Percentiles rank a stretch among this genome's conserved stretches.
phyloP scores from a whole-genome alignment of 2,888 invertebrate genomes.

The Xanthorhoe designata region DNA sequence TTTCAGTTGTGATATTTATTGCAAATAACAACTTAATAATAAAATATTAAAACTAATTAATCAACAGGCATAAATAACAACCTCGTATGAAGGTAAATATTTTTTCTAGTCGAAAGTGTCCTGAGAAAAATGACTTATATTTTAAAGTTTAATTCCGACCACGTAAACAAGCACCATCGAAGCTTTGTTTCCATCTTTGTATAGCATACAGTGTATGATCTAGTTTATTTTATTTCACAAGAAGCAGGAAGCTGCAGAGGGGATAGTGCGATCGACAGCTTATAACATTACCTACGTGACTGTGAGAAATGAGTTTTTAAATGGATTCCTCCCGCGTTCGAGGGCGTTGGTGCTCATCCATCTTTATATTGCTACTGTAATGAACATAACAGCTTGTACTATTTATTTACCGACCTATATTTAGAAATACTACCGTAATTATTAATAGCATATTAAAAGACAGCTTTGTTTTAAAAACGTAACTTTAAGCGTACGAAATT shows the following conservation, averaged over 20 bases:
- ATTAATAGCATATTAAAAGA: too few species aligned
- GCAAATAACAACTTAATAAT: too few species aligned
- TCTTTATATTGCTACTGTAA: constrained; percentile 31
- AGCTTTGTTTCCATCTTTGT: constrained; percentile 21
- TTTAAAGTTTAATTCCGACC: constrained; percentile 19
- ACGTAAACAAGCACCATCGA: constrained; percentile 19
- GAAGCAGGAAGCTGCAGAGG: constrained; percentile 27
- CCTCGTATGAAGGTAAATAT: too few species aligned
- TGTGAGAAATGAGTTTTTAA: constrained; percentile 74
- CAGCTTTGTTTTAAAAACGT: background rate
- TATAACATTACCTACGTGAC: constrained; percentile 67
- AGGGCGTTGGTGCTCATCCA: constrained; percentile 26
- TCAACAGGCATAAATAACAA: too few species aligned
- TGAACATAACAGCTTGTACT: constrained; percentile 29
- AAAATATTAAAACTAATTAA: too few species aligned
- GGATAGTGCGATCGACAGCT: constrained; percentile 61
- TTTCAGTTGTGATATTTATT: too few species aligned
- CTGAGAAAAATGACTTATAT: background rate
- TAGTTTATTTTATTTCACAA: constrained; percentile 35
- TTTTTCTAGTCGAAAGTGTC: background rate
- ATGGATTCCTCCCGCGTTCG: constrained; percentile 67
- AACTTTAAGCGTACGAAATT: background rate
- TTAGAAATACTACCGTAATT: background rate
- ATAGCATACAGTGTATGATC: constrained; percentile 28
- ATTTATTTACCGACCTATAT: constrained; percentile 29